Percentiles rank a stretch among this genome's conserved stretches.
Evolutionary conservation across 2,888 invertebrate genomes (phyloP).

Genomic region (Apomyelois bistriatella): DNA sequence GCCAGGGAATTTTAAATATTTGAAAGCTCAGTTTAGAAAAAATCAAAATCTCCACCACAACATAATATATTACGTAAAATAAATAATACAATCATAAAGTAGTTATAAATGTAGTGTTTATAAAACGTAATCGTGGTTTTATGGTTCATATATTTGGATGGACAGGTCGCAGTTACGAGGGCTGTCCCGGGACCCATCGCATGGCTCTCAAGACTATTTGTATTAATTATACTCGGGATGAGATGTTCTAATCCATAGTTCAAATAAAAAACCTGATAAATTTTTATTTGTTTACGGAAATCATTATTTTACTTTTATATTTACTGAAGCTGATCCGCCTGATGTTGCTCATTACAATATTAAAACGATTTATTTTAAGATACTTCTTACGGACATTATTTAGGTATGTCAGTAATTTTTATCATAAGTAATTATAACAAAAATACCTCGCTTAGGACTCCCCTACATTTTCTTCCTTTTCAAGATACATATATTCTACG

Average conservation of each 20-base stretch:
- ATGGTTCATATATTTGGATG: slow-evolving; percentile 67
- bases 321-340: slow-evolving; percentile 1
- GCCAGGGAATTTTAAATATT: slow-evolving; percentile 78
- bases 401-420: not conserved
- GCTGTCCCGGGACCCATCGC: slow-evolving; percentile 20
- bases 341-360: slow-evolving; percentile 5
- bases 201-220: slow-evolving; percentile 38
- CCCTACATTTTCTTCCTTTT: too few relatives aligned
- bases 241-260: slow-evolving; percentile 36
- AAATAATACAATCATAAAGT: slow-evolving; percentile 79
- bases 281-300: slow-evolving; percentile 39
- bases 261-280: slow-evolving; percentile 30
- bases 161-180: slow-evolving; percentile 28
- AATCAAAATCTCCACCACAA: slow-evolving; percentile 66
- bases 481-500: too few relatives aligned
- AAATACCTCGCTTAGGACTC: not conserved
- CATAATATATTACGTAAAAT: slow-evolving; percentile 78
- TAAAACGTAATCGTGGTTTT: slow-evolving; percentile 75
- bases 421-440: not conserved
- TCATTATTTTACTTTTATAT: not conserved
- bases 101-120: slow-evolving; percentile 79
- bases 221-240: slow-evolving; percentile 56
- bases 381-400: not conserved
- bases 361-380: slow-evolving; percentile 6
- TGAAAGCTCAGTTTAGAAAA: slow-evolving; percentile 75